Evolutionary conservation across 2,888 invertebrate genomes (phyloP), one percentile per base, ranked within the genome.

Genomic region (Psylliodes chrysocephalus): DNA sequence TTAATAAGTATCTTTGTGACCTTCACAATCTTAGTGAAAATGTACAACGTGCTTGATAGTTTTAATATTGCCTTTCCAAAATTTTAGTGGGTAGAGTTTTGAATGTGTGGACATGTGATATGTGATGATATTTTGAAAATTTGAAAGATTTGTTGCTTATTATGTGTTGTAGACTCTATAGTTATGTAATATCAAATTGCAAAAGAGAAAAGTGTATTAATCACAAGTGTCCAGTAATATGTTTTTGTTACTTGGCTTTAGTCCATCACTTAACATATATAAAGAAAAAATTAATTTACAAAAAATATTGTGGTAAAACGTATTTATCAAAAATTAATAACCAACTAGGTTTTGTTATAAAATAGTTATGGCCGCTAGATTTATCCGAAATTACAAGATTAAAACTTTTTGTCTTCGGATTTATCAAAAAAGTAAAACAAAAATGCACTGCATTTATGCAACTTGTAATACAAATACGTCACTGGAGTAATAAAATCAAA

Each of bases 151-250:
- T 10, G 17, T 42, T 25, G 44, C 44, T 5, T 17, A 1, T 22
- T 57, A 42, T 47, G 18, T 59, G 47, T 38, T 35, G 40, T 30
- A 42, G 12, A 33, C 17, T 40, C 10, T 17, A n/a, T 55, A 56
- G 6, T 15, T 35, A 42, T 7, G n/a, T 28, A 44, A 35, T 25
- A 35, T 12, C 2, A 19, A 8, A 18, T 18, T 40, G 47, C 12
- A 47, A 46, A 60, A 63, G 38, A 67, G 46, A 60, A 64, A 25
- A 62, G 72, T 73, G 73, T 73, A 72, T 73, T 73, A 73, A 71
- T 73, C 66, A 73, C 73, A 71, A 62, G 54, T 63, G 54, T 67
- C 63, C 17, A 62, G 62, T 63, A 44, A 63, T 62, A 62, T 30
- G 54, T 38, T 47, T 18, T 47, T 56, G 28, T 40, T 14, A 38